Conservation (phyloP, 2,888 invertebrate genomes). For the Globia sparganii region DNA sequence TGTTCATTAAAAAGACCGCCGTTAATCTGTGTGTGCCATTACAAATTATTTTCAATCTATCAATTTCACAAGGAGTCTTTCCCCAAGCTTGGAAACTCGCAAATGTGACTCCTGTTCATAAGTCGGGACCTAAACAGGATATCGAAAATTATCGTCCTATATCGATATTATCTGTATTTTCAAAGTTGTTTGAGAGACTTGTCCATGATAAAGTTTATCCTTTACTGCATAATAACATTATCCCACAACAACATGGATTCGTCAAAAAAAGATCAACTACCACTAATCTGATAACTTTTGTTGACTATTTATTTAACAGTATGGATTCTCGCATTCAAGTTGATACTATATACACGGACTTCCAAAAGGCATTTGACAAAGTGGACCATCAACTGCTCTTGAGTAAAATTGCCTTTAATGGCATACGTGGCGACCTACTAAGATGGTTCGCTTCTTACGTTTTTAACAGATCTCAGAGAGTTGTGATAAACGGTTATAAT, state of each 20-base stretch:
- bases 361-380: too few species aligned
- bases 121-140: not conserved
- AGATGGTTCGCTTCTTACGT: too few species aligned
- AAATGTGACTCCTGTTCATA: not conserved
- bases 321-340: not conserved
- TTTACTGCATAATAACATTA: not conserved
- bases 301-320: not conserved
- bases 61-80: not conserved
- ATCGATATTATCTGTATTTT: not conserved
- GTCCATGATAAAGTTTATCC: not conserved
- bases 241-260: not conserved
- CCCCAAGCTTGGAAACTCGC: not conserved
- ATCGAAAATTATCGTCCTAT: not conserved
- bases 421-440: too few species aligned
- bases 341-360: too few species aligned
- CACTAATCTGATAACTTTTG: not conserved
- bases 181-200: not conserved
- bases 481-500: too few species aligned
- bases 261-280: not conserved
- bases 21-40: slow-evolving; percentile 1
- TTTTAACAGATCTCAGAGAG: too few species aligned
- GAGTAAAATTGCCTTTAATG: too few species aligned
- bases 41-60: not conserved
- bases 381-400: too few species aligned
- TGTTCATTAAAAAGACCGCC: not conserved